Evolutionary conservation across 2,797 vertebrate species (phyloP), one percentile per base, ranked within the genome.

Genomic region (Amphiprion clarkii): DNA sequence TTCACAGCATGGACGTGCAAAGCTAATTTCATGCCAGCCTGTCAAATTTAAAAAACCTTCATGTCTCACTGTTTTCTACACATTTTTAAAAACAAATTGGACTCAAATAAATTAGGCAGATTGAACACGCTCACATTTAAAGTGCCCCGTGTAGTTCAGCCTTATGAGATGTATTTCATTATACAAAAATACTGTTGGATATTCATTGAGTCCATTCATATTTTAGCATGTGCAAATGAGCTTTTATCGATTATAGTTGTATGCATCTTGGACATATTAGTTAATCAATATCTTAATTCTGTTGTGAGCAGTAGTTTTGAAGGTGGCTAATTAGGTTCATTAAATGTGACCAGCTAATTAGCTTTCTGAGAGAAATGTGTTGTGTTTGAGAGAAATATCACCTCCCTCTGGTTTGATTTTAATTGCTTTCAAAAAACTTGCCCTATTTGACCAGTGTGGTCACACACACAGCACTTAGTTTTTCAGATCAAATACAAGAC

Each of bases 251-350:
- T 93, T 83, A 68, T 27, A 59, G 60, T 75, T 86, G 66, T 70
- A 79, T 78, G 78, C 67, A 79, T 83, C 57, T 70, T 17, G 27
- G 79, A 71, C 33, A n/a, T 72, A 79, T 81, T 74, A 72, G 70
- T 74, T 67, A 87, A 83, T 91, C 76, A 83, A 89, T 90, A 82
- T 75, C 78, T 84, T 66, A 81, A 76, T 54, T 59, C 51, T 60
- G 69, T 73, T 84, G 68, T 79, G 64, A 81, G 81, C 65, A 55
- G 67, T 60, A 67, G 64, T 84, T 86, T 82, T 55, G 54, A 80
- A 76, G 57, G 63, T 31, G 36, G 53, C 71, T 88, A 91, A 91
- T 91, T 85, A 84, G 75, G 61, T 76, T 90, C 70, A 89, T 88
- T 89, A 88, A 80, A 79, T 71, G 49, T 51, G 68, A 84, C 49